Evolutionary conservation across 2,113 vertebrate genomes (phyloP).

Genomic region (Cyphomyrus discorhynchus): DNA sequence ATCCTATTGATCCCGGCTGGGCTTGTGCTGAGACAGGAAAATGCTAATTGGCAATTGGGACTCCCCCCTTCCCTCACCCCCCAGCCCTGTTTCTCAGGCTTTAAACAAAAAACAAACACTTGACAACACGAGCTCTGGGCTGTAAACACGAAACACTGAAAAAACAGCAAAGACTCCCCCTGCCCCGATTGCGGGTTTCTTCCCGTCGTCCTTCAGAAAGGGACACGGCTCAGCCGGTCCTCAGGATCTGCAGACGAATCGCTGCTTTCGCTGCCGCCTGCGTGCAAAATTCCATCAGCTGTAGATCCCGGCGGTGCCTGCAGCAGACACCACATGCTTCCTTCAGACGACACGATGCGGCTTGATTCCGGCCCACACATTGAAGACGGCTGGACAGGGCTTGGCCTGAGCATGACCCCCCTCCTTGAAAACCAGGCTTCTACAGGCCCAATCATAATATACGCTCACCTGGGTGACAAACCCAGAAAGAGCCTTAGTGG

Average conservation of each 20-base stretch:
- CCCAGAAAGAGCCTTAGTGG: slow-evolving; percentile 40
- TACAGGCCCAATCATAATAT: slow-evolving; percentile 33
- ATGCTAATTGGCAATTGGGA: slow-evolving; percentile 79
- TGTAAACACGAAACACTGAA: slow-evolving; percentile 75
- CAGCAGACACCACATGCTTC: slow-evolving; percentile 43
- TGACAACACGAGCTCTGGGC: slow-evolving; percentile 45
- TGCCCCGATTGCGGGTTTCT: slow-evolving; percentile 43
- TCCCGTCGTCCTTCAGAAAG: slow-evolving; percentile 61
- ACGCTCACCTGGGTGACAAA: slow-evolving; percentile 43
- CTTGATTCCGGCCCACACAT: background rate
- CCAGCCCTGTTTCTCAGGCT: slow-evolving; percentile 43
- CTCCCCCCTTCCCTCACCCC: slow-evolving; percentile 13
- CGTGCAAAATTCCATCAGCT: slow-evolving; percentile 65
- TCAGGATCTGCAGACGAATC: slow-evolving; percentile 53
- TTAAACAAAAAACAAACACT: slow-evolving; percentile 13
- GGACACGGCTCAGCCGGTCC: slow-evolving; percentile 69
- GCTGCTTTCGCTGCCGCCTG: slow-evolving; percentile 53
- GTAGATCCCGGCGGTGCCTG: slow-evolving; percentile 59
- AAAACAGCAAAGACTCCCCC: slow-evolving; percentile 18
- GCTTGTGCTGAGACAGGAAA: slow-evolving; percentile 84
- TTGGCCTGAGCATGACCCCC: slow-evolving; percentile 27
- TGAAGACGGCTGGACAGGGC: background rate
- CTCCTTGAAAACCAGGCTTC: slow-evolving; percentile 47
- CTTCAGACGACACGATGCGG: slow-evolving; percentile 24
- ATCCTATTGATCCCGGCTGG: slow-evolving; percentile 73